These are phyloP conservation scores for Tokudaia muenninki DNA, from an alignment of 2,797 vertebrate species.

Conservation along the genomic window DNA sequence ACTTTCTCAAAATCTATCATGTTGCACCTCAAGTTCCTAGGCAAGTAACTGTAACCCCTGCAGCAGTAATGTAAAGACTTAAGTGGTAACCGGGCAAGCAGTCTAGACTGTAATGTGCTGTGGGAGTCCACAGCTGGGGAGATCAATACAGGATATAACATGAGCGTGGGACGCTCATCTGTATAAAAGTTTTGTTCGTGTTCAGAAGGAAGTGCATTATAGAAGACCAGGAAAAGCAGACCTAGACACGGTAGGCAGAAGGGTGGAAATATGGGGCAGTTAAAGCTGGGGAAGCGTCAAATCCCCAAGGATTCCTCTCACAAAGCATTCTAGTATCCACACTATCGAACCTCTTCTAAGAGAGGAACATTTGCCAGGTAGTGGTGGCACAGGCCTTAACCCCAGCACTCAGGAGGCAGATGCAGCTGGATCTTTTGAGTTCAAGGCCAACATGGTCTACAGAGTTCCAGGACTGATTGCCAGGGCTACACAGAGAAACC, in stretches of 20 bases:
- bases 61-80: background rate
- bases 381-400: background rate
- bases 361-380: background rate
- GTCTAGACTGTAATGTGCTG: constrained; percentile 45
- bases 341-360: background rate
- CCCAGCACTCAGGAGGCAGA: background rate
- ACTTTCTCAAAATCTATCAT: constrained; percentile 9
- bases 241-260: background rate
- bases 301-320: background rate
- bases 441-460: background rate
- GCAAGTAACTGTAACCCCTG: background rate
- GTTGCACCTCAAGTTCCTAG: background rate
- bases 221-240: constrained; percentile 50
- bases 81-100: constrained; percentile 50
- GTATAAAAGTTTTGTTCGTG: constrained; percentile 64
- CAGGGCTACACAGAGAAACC: background rate
- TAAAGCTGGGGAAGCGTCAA: constrained; percentile 2
- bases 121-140: background rate
- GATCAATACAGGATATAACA: constrained; percentile 50
- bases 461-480: background rate
- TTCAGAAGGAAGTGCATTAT: constrained; percentile 29
- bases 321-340: background rate
- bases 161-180: constrained; percentile 28
- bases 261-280: background rate
- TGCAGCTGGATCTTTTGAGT: background rate